Conservation (phyloP, 2,797 vertebrate species). For the Trachurus trachurus region DNA sequence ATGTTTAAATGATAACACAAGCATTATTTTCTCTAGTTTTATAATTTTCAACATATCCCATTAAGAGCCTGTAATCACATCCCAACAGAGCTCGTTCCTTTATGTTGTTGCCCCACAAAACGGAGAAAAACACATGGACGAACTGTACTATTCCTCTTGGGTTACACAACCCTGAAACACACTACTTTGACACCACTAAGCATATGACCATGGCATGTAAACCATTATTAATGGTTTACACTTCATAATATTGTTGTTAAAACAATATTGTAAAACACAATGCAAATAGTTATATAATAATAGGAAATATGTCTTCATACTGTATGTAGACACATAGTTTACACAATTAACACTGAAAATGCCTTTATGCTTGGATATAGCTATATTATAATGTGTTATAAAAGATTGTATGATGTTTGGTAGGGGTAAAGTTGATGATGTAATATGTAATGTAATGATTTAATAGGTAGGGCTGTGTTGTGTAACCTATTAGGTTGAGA, state of each 20-base stretch:
- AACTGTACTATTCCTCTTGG: neutral
- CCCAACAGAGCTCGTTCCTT: neutral
- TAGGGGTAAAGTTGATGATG: neutral
- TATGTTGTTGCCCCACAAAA: neutral
- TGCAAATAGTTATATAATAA: too few relatives aligned
- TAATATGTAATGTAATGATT: too few relatives aligned
- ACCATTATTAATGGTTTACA: too few relatives aligned
- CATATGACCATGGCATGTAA: too few relatives aligned
- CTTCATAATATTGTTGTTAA: too few relatives aligned
- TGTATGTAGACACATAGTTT: too few relatives aligned
- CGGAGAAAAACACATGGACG: constrained; percentile 5
- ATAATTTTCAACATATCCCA: neutral
- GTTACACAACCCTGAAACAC: neutral
- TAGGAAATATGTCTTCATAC: too few relatives aligned
- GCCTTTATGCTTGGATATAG: too few relatives aligned
- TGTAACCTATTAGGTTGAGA: neutral
- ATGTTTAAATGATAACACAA: constrained; percentile 10
- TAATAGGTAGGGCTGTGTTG: neutral
- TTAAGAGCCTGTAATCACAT: neutral
- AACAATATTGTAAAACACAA: too few relatives aligned
- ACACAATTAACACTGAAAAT: too few relatives aligned
- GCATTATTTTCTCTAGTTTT: neutral
- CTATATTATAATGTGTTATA: too few relatives aligned
- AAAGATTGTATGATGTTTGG: neutral
- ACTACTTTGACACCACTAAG: neutral